Base-by-base conservation (phyloP, 2,797 vertebrate genomes). In the Hoplostethus mediterraneus region DNA sequence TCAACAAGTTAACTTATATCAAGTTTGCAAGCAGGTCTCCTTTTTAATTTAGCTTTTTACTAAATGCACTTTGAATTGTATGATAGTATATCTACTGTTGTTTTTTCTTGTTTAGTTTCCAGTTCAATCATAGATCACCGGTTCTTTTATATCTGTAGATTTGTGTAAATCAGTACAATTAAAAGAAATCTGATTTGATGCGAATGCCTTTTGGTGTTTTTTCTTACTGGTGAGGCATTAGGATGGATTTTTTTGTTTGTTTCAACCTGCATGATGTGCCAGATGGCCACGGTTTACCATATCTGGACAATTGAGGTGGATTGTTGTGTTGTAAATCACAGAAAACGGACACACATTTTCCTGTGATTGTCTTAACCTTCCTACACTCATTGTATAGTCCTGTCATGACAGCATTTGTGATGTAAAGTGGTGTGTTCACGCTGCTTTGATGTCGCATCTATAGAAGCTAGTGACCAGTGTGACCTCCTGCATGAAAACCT, bases 31-130 rank as follows among this genome's bases (percentile, higher is more conserved):
- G 87, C 67, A 90, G 93, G 93, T 93, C 89, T 95, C 68, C 82
- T 81, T 28, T 28, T 90, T 86, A 79, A 90, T 75, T 92, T 86
- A 90, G 83, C 83, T 89, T 93, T 92, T 92, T 91, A 91, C 92
- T 94, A 92, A 94, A 93, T 94, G 93, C 90, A 97, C 96, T 97
- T 97, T 97, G 93, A 95, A 95, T 95, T 93, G 88, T 93, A 91
- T 88, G 72, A 88, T 91, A 89, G 79, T 80, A 49, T 80, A 82
- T 93, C 80, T 86, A 78, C 73, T 89, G 79, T 89, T 89, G 16
- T 51, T 79, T 70, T 78, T 86, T 86, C 67, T 79, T 77, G 75
- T 90, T 63, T 56, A 51, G 56, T 42, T 89, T 90, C 81, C 54
- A 77, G 28, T 80, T 88, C 78, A 81, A 68, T 75, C 66, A 71